phyloP scores from a whole-genome alignment of 2,888 invertebrate species.

The Clanis bilineata region DNA sequence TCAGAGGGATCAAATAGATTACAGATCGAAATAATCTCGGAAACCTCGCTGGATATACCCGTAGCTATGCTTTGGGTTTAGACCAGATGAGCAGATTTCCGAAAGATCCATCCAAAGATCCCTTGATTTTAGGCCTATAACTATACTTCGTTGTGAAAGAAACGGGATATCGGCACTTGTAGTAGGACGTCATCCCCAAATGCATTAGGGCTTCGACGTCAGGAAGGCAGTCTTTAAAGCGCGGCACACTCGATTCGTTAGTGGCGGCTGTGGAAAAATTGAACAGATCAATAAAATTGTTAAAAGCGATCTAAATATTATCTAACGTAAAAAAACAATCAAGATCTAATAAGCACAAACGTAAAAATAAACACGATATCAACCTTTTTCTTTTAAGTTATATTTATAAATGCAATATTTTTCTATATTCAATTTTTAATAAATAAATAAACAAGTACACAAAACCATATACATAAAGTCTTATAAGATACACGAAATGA shows the following conservation, averaged over 20 bases:
- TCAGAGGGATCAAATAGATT: not conserved
- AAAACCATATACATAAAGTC: not conserved
- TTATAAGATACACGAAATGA: conserved; percentile 4
- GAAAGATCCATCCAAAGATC: not conserved
- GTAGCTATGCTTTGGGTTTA: not conserved
- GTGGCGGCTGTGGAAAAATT: conserved; percentile 68
- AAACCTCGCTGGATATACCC: not conserved
- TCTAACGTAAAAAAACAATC: not conserved
- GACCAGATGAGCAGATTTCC: not conserved
- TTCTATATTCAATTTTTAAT: not conserved
- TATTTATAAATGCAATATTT: too few species aligned
- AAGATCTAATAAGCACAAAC: too few species aligned
- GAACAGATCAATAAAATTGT: not conserved
- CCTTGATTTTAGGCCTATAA: not conserved
- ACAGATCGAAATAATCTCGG: too few species aligned
- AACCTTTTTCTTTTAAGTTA: too few species aligned
- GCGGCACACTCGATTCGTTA: conserved; percentile 63
- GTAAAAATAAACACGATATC: too few species aligned
- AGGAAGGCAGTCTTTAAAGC: conserved; percentile 59
- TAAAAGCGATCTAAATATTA: not conserved
- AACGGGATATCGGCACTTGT: conserved; percentile 13
- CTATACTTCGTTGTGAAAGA: not conserved
- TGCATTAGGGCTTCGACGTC: conserved; percentile 26
- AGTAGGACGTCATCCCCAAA: conserved; percentile 10
- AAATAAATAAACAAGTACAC: conserved; percentile 21